phyloP scores from a whole-genome alignment of 2,797 vertebrate species.

The Rachycentron canadum region DNA sequence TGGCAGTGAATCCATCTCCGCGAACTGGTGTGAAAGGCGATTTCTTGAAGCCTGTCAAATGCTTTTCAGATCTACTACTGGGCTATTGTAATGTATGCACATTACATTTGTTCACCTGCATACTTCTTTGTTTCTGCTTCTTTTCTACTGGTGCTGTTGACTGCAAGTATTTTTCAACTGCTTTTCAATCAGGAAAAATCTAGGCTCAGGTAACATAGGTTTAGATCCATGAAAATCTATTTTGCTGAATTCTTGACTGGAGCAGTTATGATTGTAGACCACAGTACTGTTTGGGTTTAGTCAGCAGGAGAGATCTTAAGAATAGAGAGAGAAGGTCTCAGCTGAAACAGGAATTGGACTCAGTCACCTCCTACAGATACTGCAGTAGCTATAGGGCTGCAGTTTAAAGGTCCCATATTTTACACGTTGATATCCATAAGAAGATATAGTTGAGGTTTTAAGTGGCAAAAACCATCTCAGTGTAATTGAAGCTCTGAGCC shows the following conservation, averaged over 20 bases:
- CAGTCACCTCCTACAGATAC: neutral
- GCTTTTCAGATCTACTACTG: slow-evolving; percentile 62
- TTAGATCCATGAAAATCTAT: neutral
- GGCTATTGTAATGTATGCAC: slow-evolving; percentile 75
- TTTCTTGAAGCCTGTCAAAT: slow-evolving; percentile 72
- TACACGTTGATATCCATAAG: neutral
- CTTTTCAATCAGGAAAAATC: neutral
- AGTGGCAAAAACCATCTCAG: too few species aligned
- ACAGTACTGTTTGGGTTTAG: neutral
- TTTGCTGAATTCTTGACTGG: neutral
- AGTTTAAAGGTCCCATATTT: neutral
- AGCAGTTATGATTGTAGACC: neutral
- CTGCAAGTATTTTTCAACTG: slow-evolving; percentile 1
- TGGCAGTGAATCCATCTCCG: slow-evolving; percentile 83
- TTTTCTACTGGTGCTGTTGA: neutral
- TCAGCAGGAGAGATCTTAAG: neutral
- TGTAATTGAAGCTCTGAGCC: too few species aligned
- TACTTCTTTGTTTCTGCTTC: slow-evolving; percentile 8
- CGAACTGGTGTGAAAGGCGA: slow-evolving; percentile 80
- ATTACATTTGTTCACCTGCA: slow-evolving; percentile 70
- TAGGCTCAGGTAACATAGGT: neutral
- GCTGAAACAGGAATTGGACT: neutral
- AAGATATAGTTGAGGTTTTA: too few species aligned
- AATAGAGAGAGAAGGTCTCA: neutral
- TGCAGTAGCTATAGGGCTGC: neutral